Evolutionary conservation across 2,888 invertebrate genomes (phyloP).

Genomic region (Drosophila paranaensis): DNA sequence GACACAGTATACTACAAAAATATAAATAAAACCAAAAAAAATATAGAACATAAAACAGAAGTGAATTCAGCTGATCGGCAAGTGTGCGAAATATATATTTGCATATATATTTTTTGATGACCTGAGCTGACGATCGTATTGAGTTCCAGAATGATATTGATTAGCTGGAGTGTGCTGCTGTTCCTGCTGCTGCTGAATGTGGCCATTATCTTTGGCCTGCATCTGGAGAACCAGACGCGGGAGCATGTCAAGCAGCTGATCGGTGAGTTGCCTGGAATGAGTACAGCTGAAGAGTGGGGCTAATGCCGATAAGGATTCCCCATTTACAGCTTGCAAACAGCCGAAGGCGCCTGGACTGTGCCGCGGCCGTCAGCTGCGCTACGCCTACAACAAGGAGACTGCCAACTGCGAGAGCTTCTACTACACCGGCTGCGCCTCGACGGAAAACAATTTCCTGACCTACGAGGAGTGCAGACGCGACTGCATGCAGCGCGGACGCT

Average conservation of each 20-base stretch:
- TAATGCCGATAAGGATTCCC: background rate
- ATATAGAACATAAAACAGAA: background rate
- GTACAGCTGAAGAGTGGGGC: too few species aligned
- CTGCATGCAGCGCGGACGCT: slow-evolving; percentile 76
- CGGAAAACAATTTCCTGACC: slow-evolving; percentile 78
- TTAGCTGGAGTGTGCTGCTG: slow-evolving; percentile 25
- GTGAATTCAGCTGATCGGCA: background rate
- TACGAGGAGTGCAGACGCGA: slow-evolving; percentile 81
- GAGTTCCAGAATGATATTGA: background rate
- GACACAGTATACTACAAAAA: background rate
- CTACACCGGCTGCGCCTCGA: slow-evolving; percentile 79
- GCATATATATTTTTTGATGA: slow-evolving; percentile 10
- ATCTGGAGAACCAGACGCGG: slow-evolving; percentile 60
- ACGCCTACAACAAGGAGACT: slow-evolving; percentile 76
- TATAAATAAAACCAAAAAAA: background rate
- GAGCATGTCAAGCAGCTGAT: slow-evolving; percentile 42
- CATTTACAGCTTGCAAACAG: slow-evolving; percentile 68
- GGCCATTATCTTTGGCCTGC: slow-evolving; percentile 15
- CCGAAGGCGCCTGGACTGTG: slow-evolving; percentile 76
- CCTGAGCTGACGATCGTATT: background rate
- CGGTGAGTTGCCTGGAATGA: slow-evolving; percentile 42
- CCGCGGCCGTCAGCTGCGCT: slow-evolving; percentile 72
- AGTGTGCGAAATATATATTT: slow-evolving; percentile 1
- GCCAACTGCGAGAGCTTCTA: slow-evolving; percentile 79
- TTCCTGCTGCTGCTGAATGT: slow-evolving; percentile 33